Base-by-base conservation (phyloP, 2,888 invertebrate genomes). In the Leptarthrus brevirostris region DNA sequence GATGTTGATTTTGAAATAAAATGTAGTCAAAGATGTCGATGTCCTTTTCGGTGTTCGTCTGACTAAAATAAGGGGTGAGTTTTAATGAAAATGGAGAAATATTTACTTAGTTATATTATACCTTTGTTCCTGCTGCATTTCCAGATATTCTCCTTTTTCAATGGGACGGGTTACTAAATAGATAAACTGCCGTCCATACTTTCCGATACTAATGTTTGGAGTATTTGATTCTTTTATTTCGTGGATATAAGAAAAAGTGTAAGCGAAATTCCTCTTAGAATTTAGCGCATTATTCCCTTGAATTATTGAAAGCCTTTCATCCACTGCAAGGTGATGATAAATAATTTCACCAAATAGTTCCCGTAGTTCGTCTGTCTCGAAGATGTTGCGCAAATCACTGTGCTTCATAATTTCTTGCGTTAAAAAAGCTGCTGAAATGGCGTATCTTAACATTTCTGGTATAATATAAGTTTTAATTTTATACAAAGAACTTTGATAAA, bases 401-500 rank as follows among this genome's bases (percentile, higher is more conserved):
- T 8, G 2, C 1, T n/a, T n/a, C 40, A 40, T 12, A n/a, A 40
- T n/a, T 2, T 40, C 40, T 40, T 3, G 8, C 40, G 6, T 40
- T 3, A 40, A 40, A 3, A 40, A n/a, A 3, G 40, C 40, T 12
- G n/a, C 40, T 3, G 0, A 3, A 40, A 40, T 3, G 3, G 40
- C 8, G 6, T 0, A 6, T 3, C 3, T 1, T 3, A 40, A 6
- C 3, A 40, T n/a, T 12, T 40, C n/a, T 1, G 0, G 12, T 3
- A 40, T 6, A 12, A 3, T 3, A 0, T 40, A 12, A 3, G 3
- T 40, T 12, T 40, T 40, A 12, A n/a, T 12, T 40, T 40, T 40
- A 3, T 12, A 40, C 12, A 40, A 40, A 12, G 95, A 84, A 61
- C 90, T 88, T 79, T 93, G 90, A 72, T 91, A 88, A 75, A 90